phyloP scores from a whole-genome alignment of 1,140 invertebrate genomes.

The Hylyphantes graminicola region DNA sequence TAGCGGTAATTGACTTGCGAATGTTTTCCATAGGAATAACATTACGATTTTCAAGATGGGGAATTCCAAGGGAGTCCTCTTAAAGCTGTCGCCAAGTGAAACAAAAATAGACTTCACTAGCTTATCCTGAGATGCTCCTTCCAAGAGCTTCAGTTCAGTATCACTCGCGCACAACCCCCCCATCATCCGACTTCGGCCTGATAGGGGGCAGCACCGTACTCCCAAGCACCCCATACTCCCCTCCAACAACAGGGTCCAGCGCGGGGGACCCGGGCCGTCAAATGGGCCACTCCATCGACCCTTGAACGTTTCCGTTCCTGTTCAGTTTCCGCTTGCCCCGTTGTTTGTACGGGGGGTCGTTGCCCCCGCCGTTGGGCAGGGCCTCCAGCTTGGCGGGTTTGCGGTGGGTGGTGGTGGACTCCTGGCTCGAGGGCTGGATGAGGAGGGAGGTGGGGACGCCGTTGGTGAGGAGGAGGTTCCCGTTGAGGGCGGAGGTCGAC shows the following conservation, averaged over 20 bases:
- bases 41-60: no score
- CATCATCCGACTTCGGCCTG: slow-evolving; percentile 57
- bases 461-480: not conserved
- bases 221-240: slow-evolving; percentile 33
- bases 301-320: slow-evolving; percentile 25
- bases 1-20: no score
- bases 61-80: no score
- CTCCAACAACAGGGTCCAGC: no score
- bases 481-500: slow-evolving; percentile 11
- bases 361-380: slow-evolving; percentile 63
- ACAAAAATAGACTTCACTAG: not conserved
- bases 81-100: not conserved
- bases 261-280: slow-evolving; percentile 55
- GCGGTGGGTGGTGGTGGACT: slow-evolving; percentile 55
- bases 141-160: slow-evolving; percentile 6
- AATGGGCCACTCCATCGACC: slow-evolving; percentile 58
- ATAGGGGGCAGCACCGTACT: slow-evolving; percentile 58
- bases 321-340: slow-evolving; percentile 63
- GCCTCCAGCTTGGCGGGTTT: slow-evolving; percentile 66
- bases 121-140: slow-evolving; percentile 17
- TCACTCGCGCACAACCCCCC: slow-evolving; percentile 17
- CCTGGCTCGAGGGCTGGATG: slow-evolving; percentile 56
- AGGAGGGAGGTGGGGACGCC: slow-evolving; percentile 7
- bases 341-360: no score
- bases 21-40: no score